Percentiles rank a stretch among this genome's conserved stretches.
These are phyloP conservation scores for Sinocyclocheilus anophthalmus DNA, from an alignment of 2,113 vertebrate species.

Conservation along the genomic window DNA sequence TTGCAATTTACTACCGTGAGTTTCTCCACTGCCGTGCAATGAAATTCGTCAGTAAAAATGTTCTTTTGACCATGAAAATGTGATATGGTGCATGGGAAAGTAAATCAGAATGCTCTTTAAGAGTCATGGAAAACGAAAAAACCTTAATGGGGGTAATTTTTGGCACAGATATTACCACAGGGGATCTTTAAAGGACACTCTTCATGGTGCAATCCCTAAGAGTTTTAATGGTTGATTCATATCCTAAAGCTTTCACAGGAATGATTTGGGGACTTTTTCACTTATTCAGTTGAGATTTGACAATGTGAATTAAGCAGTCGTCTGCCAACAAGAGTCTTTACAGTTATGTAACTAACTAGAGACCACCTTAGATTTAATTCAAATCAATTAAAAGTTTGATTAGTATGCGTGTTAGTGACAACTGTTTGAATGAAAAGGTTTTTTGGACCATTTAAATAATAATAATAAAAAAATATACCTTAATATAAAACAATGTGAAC, in stretches of 20 bases:
- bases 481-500: not conserved
- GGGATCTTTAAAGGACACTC: not conserved
- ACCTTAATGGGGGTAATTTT: not conserved
- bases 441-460: too few species aligned
- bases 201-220: not conserved
- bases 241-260: not conserved
- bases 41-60: not conserved
- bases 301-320: not conserved
- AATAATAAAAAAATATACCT: too few species aligned
- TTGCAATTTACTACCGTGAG: not conserved
- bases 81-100: not conserved
- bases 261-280: not conserved
- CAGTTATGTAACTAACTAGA: not conserved
- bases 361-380: not conserved
- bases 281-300: not conserved
- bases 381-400: not conserved
- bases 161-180: not conserved
- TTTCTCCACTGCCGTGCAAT: not conserved
- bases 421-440: too few species aligned
- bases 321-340: too few species aligned
- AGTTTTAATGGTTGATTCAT: not conserved
- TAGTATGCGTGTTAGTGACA: not conserved
- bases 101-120: not conserved
- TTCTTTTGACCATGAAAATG: not conserved
- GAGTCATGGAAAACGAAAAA: not conserved